Evolutionary conservation across 2,888 invertebrate species (phyloP).

Genomic region (Ochropleura plecta): DNA sequence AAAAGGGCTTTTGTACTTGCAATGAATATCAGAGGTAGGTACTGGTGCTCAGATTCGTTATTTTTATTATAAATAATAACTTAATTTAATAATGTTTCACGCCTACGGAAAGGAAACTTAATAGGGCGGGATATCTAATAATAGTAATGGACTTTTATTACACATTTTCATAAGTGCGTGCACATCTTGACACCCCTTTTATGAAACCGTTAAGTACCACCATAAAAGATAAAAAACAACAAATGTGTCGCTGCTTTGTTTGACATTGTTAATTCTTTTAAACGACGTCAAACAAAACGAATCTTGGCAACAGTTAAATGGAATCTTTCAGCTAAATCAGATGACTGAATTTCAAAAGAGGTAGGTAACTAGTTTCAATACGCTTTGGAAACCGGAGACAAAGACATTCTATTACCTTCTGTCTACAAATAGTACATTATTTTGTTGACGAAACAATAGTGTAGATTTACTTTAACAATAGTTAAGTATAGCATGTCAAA

Average conservation of each 20-base stretch:
- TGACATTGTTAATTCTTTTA: slow-evolving; percentile 10
- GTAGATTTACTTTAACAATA: slow-evolving; percentile 14
- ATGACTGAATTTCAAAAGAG: slow-evolving; percentile 58
- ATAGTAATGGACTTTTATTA: slow-evolving; percentile 58
- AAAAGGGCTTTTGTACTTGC: slow-evolving; percentile 4
- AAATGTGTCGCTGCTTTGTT: neutral
- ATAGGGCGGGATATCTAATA: slow-evolving; percentile 44
- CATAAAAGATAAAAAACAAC: slow-evolving; percentile 13
- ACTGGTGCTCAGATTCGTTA: slow-evolving; percentile 6
- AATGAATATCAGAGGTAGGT: slow-evolving; percentile 4
- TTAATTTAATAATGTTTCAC: slow-evolving; percentile 19
- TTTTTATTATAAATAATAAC: slow-evolving; percentile 15
- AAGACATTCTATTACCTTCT: slow-evolving; percentile 57
- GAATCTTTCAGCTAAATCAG: slow-evolving; percentile 49
- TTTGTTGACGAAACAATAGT: slow-evolving; percentile 49
- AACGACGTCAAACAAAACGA: slow-evolving; percentile 16
- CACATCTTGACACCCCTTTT: slow-evolving; percentile 61
- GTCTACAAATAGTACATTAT: slow-evolving; percentile 47
- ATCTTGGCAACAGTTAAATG: slow-evolving; percentile 40
- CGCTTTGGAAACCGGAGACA: slow-evolving; percentile 48
- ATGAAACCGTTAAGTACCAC: slow-evolving; percentile 29
- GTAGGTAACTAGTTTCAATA: slow-evolving; percentile 52
- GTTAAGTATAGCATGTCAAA: slow-evolving; percentile 9
- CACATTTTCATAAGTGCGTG: slow-evolving; percentile 58
- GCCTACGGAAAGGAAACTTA: slow-evolving; percentile 11